Evolutionary conservation across 2,888 invertebrate species (phyloP), one percentile per base, ranked within the genome.

Genomic region (Octodonta nipae): DNA sequence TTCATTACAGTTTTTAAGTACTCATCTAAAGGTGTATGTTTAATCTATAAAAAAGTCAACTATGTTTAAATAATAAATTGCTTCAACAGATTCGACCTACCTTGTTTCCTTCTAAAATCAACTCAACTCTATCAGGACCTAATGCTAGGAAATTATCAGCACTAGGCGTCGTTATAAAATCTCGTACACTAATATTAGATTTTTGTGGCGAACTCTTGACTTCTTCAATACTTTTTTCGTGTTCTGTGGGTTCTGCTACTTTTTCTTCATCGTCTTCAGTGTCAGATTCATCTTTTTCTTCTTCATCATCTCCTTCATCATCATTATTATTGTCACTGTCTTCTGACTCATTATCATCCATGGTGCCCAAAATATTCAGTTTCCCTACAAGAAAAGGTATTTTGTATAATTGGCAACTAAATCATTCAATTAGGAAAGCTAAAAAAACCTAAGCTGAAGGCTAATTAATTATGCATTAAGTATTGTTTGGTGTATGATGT

Each of bases 261-360:
- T 43, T 44, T 15, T 43, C 54, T 1, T 55, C 55, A 4, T 49
- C 49, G 12, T 52, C 27, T 25, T 42, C n/a, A n/a, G n/a, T n/a
- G n/a, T n/a, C n/a, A n/a, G 3, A 3, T 4, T 22, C 31, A 11
- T 41, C 41, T n/a, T 44, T 39, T 6, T 51, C 45, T 3, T 47
- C 46, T 20, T 45, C 47, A 13, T 46, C 40, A 4, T 49, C 49
- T 6, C 47, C 42, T 30, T 44, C 26, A 17, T 51, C 56, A 28
- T 51, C 46, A 22, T 4, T n/a, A n/a, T n/a, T n/a, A n/a, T n/a
- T n/a, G 13, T 41, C 73, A 25, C 71, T 72, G 1, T 62, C 68
- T 25, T 66, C 67, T 6, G 64, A 63, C 29, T 65, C 65, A 45
- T 72, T 71, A 6, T 78, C 80, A 0, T 73, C 73, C 28, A 81